Percentiles rank a stretch among this genome's conserved stretches.
These are phyloP conservation scores for Cylloceria caligata DNA, from an alignment of 2,888 invertebrate genomes.

Conservation along the genomic window DNA sequence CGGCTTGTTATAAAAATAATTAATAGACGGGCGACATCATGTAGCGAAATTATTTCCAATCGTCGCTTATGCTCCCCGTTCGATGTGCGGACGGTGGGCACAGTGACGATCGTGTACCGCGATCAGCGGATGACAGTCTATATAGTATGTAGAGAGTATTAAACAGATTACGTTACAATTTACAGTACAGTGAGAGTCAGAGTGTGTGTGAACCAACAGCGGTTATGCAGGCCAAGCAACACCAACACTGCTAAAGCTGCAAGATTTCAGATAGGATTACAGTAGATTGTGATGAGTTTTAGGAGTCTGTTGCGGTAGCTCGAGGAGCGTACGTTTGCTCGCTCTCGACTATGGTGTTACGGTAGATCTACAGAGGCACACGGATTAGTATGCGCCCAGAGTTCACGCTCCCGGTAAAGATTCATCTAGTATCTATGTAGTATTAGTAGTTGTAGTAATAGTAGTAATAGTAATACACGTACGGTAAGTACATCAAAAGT, in stretches of 20 bases:
- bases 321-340: constrained; percentile 12
- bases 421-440: constrained; percentile 56
- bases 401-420: constrained; percentile 7
- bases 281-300: constrained; percentile 44
- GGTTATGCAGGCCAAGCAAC: constrained; percentile 83
- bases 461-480: constrained; percentile 16
- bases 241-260: constrained; percentile 81
- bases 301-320: constrained; percentile 33
- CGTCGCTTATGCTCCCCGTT: constrained; percentile 15
- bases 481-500: constrained; percentile 22
- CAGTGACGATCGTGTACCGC: constrained; percentile 20
- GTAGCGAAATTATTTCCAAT: constrained; percentile 23
- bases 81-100: background rate
- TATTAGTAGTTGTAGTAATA: constrained; percentile 21
- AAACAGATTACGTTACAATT: constrained; percentile 64
- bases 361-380: constrained; percentile 18
- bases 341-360: constrained; percentile 28
- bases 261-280: constrained; percentile 52
- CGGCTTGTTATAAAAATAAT: constrained; percentile 3
- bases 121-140: constrained; percentile 31
- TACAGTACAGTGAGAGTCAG: constrained; percentile 60
- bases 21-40: constrained; percentile 28
- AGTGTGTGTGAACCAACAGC: constrained; percentile 74
- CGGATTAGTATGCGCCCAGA: constrained; percentile 18
- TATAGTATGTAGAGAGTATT: constrained; percentile 5